Base-by-base conservation (phyloP, 2,113 vertebrate genomes). In the Pomatorhinus ruficollis region DNA sequence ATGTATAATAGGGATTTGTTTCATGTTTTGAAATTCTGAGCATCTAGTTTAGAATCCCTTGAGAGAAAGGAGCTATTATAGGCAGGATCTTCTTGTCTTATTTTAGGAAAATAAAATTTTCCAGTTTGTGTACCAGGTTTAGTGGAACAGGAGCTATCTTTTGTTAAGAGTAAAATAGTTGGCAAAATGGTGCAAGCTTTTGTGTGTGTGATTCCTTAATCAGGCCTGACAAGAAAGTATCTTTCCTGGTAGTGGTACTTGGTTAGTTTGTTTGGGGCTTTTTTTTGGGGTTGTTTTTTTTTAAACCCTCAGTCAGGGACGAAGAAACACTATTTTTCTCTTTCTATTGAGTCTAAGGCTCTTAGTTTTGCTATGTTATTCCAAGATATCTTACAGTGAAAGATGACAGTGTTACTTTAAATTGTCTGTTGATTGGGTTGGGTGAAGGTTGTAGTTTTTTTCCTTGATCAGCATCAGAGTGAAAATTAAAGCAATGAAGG, bases 201-300 rank as follows among this genome's bases (percentile, higher is more conserved):
- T 0, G 0, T 13, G 9, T 12, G 18, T 2, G 0, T 10, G 15
- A 35, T 85, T 70, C 3, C 15, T 90, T 78, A 74, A 15, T 42
- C 52, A 68, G 39, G 33, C 33, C 9, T 71, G 70, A 71, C 27
- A 76, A 54, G 47, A 59, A 72, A 52, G 3, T 47, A 5, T 54
- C 40, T 87, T 77, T 52, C 23, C 15, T 65, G 61, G 1, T 12
- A 39, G 6, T 37, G 31, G 5, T 70, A 57, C 2, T 1, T 66
- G 17, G 15, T 35, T 64, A 11, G 7, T 54, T 37, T 18, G 18
- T 56, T 31, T 27, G 14, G 14, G 30, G 5, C 0, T 18, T 75
- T 50, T 47, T 25, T 6, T 13, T 12, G 5, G 4, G 2, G 12
- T 9, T 18, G 39, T 2, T 27, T 27, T 81, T n/a, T 5, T 81